These are phyloP conservation scores for Eulithis testata DNA, from an alignment of 2,888 invertebrate species.

Conservation along the genomic window DNA sequence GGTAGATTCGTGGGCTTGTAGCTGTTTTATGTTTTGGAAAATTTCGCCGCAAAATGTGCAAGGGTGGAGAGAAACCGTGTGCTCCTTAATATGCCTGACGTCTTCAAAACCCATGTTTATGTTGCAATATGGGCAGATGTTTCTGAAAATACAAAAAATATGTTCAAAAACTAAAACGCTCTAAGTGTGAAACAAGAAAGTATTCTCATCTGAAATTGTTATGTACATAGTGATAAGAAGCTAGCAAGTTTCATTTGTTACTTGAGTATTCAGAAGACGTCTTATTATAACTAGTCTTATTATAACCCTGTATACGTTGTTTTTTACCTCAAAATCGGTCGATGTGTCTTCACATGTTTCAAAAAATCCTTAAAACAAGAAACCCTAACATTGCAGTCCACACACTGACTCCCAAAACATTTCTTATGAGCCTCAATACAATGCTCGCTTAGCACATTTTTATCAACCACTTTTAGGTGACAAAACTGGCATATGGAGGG, in stretches of 20 bases:
- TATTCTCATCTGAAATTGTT: too few species aligned
- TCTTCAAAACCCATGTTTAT: neutral
- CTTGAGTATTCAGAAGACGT: too few species aligned
- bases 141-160: slow-evolving; percentile 24
- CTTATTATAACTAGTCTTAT: too few species aligned
- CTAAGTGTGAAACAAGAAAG: too few species aligned
- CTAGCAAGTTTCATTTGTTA: too few species aligned
- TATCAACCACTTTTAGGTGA: slow-evolving; percentile 4
- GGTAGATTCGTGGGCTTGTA: slow-evolving; percentile 5
- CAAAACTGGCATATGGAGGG: slow-evolving; percentile 27
- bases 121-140: slow-evolving; percentile 31
- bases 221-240: too few species aligned
- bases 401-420: slow-evolving; percentile 27
- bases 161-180: too few species aligned
- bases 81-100: slow-evolving; percentile 8
- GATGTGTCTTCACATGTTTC: slow-evolving; percentile 23
- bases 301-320: too few species aligned
- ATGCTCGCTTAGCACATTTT: slow-evolving; percentile 10
- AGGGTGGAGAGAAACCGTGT: slow-evolving; percentile 9
- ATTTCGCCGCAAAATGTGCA: slow-evolving; percentile 19
- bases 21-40: neutral
- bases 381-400: slow-evolving; percentile 16
- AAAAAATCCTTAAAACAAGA: slow-evolving; percentile 24
- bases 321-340: slow-evolving; percentile 27
- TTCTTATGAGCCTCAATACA: slow-evolving; percentile 20